Percentiles rank a stretch among this genome's conserved stretches.
Conservation (phyloP, 30 jellyfish, hydroid and myxozoan species). For the Haliclystus octoradiatus region DNA sequence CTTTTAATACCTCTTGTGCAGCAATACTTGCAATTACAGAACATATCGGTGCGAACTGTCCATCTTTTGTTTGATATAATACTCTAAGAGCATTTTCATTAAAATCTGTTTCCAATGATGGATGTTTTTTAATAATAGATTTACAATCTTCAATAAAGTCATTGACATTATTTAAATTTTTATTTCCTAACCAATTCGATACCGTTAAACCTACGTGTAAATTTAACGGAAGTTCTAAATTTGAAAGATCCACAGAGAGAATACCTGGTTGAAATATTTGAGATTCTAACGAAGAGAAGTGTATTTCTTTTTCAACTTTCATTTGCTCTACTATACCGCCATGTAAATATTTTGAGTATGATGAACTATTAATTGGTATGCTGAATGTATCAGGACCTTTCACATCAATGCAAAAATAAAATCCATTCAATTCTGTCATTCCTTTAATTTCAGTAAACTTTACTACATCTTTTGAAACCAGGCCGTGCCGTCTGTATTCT, state of each 20-base stretch:
- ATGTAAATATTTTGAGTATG: conserved; percentile 31
- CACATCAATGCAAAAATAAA: conserved; percentile 13
- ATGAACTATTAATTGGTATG: conserved; percentile 47
- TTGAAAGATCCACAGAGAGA: conserved; percentile 32
- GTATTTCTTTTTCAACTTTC: conserved; percentile 18
- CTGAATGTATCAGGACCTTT: conserved; percentile 30
- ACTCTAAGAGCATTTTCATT: not conserved
- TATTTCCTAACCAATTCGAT: not conserved
- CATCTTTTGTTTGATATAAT: not conserved
- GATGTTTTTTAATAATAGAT: not conserved
- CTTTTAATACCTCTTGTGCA: conserved; percentile 77
- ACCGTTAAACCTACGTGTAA: not conserved
- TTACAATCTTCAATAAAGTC: not conserved
- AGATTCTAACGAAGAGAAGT: conserved; percentile 29
- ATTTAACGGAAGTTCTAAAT: conserved; percentile 19
- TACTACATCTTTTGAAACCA: conserved; percentile 44
- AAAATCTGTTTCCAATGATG: too few species aligned
- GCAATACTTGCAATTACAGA: conserved; percentile 81
- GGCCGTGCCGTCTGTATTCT: conserved; percentile 48
- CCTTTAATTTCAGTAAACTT: conserved; percentile 54
- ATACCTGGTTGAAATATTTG: conserved; percentile 50
- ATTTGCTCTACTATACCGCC: conserved; percentile 62
- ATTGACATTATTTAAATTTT: too few species aligned
- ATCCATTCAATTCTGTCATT: conserved; percentile 57
- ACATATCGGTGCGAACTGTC: conserved; percentile 72